Percentiles rank a stretch among this genome's conserved stretches.
phyloP scores from a whole-genome alignment of 2,888 invertebrate species.

The Ochlodes sylvanus region DNA sequence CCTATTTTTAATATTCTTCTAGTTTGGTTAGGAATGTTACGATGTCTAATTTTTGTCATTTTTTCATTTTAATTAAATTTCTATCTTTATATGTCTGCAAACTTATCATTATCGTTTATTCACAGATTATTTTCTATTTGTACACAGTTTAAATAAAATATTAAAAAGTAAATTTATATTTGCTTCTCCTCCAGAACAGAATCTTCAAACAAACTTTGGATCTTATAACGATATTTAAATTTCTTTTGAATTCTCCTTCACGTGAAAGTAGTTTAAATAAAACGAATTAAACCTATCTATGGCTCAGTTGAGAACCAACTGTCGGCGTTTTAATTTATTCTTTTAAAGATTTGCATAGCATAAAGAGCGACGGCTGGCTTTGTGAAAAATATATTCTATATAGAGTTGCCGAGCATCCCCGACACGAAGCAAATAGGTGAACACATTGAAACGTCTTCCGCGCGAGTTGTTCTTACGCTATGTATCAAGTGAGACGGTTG shows the following conservation, averaged over 20 bases:
- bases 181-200: constrained; percentile 7
- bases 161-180: constrained; percentile 22
- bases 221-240: constrained; percentile 34
- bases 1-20: too few species aligned
- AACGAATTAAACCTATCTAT: constrained; percentile 33
- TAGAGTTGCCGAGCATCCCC: constrained; percentile 43
- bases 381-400: constrained; percentile 67
- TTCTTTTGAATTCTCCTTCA: constrained; percentile 25
- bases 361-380: constrained; percentile 60
- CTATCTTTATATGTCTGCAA: too few species aligned
- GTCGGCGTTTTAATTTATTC: constrained; percentile 37
- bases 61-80: too few species aligned
- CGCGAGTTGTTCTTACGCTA: constrained; percentile 51
- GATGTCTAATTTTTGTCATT: too few species aligned
- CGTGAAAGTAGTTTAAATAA: constrained; percentile 35
- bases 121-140: too few species aligned
- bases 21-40: too few species aligned
- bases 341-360: constrained; percentile 33
- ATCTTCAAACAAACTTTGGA: constrained; percentile 28
- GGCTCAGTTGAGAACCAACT: constrained; percentile 33
- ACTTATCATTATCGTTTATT: too few species aligned
- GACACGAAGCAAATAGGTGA: constrained; percentile 57
- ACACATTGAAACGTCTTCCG: constrained; percentile 65
- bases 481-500: constrained; percentile 50
- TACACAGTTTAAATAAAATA: neutral